These are phyloP conservation scores for Timema podura DNA, from an alignment of 2,888 invertebrate genomes.

Conservation along the genomic window DNA sequence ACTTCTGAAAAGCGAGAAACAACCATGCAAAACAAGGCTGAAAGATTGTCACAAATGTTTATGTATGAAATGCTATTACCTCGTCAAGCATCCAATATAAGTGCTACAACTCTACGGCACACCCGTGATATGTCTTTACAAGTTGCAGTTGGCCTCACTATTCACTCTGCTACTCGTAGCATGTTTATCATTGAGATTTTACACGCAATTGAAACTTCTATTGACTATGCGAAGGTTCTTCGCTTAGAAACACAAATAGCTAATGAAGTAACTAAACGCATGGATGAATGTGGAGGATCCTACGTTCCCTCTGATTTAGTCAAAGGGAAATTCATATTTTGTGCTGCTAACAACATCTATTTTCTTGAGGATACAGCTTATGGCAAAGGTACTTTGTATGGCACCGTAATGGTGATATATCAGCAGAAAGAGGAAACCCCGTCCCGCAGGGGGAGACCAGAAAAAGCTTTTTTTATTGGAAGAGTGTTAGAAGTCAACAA, in stretches of 20 bases:
- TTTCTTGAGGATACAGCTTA: neutral
- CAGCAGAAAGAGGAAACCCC: too few relatives aligned
- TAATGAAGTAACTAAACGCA: neutral
- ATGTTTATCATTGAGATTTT: neutral
- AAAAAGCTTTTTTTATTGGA: too few relatives aligned
- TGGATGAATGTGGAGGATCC: neutral
- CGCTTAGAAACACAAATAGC: slow-evolving; percentile 6
- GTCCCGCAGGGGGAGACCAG: too few relatives aligned
- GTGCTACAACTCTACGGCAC: neutral
- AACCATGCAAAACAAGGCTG: neutral
- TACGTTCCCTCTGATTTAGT: slow-evolving; percentile 3
- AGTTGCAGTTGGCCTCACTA: slow-evolving; percentile 1
- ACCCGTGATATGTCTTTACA: neutral
- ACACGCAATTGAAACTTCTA: neutral
- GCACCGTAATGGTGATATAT: too few relatives aligned
- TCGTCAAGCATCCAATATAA: neutral
- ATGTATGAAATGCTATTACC: slow-evolving; percentile 4
- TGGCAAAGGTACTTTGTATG: neutral
- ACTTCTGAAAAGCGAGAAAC: neutral
- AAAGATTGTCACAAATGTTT: slow-evolving; percentile 2
- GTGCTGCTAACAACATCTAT: slow-evolving; percentile 5
- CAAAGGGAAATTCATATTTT: slow-evolving; percentile 1
- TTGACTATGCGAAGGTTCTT: neutral
- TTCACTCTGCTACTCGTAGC: neutral
- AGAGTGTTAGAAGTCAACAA: neutral